Evolutionary conservation across 2,797 vertebrate species (phyloP).

Genomic region (Tiaroga cobitis): DNA sequence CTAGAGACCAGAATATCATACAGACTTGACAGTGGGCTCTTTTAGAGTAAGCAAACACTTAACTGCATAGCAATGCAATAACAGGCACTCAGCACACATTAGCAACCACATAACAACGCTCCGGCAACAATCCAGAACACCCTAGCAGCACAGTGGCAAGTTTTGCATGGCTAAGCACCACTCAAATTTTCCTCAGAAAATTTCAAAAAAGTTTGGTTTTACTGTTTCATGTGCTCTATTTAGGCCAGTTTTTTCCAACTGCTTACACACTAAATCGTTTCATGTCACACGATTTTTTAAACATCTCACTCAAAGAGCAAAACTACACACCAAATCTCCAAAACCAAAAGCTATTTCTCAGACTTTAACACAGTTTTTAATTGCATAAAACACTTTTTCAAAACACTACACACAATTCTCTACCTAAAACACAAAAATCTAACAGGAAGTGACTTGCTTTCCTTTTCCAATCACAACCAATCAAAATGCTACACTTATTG

Average conservation of each 20-base stretch:
- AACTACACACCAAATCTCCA: too few relatives aligned
- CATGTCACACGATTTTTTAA: too few relatives aligned
- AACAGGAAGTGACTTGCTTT: too few relatives aligned
- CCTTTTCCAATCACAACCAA: too few relatives aligned
- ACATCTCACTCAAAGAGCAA: too few relatives aligned
- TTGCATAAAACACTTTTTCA: too few relatives aligned
- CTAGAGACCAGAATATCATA: background rate
- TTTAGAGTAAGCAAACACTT: conserved; percentile 8
- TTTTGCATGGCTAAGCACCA: conserved; percentile 8
- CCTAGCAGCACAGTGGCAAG: background rate
- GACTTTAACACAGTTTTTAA: too few relatives aligned
- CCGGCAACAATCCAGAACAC: conserved; percentile 1
- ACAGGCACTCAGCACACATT: conserved; percentile 18
- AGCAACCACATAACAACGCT: conserved; percentile 1
- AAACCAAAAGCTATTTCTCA: too few relatives aligned
- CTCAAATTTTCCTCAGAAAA: background rate
- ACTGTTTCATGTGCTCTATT: background rate
- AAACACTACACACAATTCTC: too few relatives aligned
- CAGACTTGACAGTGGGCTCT: background rate
- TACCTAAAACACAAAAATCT: too few relatives aligned
- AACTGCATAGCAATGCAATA: conserved; percentile 19
- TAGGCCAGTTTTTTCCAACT: background rate
- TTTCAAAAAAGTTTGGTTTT: background rate
- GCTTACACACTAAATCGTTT: too few relatives aligned
- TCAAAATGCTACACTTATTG: too few relatives aligned